Evolutionary conservation across 2,888 invertebrate genomes (phyloP).

Genomic region (Acutogordius australiensis): DNA sequence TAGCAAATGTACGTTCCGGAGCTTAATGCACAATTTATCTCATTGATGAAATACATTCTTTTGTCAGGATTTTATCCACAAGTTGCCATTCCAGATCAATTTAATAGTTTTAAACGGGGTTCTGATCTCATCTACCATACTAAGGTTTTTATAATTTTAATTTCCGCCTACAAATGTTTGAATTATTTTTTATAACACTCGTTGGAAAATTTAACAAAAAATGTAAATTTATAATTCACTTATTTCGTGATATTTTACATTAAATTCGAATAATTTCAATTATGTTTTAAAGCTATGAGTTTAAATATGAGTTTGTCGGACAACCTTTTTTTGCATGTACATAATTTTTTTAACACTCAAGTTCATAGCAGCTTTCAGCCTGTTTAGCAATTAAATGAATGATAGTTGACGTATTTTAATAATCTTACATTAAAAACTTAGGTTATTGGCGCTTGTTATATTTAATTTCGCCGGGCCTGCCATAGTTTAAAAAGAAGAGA

Average conservation of each 20-base stretch:
- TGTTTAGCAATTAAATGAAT: too few species aligned
- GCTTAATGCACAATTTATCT: conserved; percentile 36
- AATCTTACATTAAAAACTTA: too few species aligned
- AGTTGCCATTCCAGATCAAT: conserved; percentile 67
- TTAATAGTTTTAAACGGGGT: conserved; percentile 52
- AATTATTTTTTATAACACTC: conserved; percentile 22
- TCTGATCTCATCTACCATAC: conserved; percentile 13
- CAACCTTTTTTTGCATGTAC: too few species aligned
- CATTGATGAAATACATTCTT: conserved; percentile 45
- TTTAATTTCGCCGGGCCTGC: too few species aligned
- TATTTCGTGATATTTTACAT: not conserved
- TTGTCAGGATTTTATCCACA: conserved; percentile 80
- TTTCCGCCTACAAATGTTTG: not conserved
- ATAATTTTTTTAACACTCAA: too few species aligned
- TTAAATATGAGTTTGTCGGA: too few species aligned
- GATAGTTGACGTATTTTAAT: too few species aligned
- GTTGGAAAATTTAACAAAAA: not conserved
- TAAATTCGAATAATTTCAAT: too few species aligned
- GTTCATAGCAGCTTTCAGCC: too few species aligned
- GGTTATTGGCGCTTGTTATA: too few species aligned
- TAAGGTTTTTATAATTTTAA: not conserved
- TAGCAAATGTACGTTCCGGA: conserved; percentile 20
- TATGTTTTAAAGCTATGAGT: too few species aligned
- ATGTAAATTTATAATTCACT: not conserved
- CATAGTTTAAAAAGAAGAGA: too few species aligned